Conservation (phyloP, 2,888 invertebrate genomes). For the Ochropleura leucogaster region DNA sequence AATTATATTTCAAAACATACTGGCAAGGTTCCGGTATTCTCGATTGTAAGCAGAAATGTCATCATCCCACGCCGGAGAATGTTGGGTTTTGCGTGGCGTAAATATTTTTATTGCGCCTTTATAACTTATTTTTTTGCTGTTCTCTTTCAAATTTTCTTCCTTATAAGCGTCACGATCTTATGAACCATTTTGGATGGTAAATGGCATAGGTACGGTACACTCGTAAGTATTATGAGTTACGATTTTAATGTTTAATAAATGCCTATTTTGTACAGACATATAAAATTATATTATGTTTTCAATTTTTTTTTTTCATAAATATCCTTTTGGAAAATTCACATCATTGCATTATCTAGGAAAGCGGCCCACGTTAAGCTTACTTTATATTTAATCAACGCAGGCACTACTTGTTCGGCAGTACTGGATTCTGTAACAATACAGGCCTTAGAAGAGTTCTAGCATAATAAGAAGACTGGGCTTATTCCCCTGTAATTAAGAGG, state of each 20-base stretch:
- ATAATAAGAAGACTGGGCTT: neutral
- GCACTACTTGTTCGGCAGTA: neutral
- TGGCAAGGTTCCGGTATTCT: conserved; percentile 69
- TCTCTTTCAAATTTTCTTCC: conserved; percentile 40
- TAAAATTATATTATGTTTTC: neutral
- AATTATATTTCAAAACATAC: conserved; percentile 80
- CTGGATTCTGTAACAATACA: neutral
- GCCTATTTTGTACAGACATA: neutral
- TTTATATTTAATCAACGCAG: neutral
- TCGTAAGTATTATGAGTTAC: conserved; percentile 5
- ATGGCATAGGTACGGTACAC: neutral
- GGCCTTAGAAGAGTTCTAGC: neutral
- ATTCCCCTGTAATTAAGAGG: neutral
- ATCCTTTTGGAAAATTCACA: neutral
- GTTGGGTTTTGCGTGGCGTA: conserved; percentile 64
- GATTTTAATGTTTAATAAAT: neutral
- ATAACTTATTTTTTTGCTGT: conserved; percentile 54
- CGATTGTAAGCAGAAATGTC: conserved; percentile 72
- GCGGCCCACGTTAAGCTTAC: neutral
- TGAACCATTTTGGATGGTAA: conserved; percentile 15
- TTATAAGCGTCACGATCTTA: conserved; percentile 33
- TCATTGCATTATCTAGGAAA: neutral
- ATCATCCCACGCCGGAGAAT: conserved; percentile 74
- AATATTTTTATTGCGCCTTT: conserved; percentile 66
- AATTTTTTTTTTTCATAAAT: neutral